Evolutionary conservation across 2,113 vertebrate species (phyloP).

Genomic region (Pollimyrus isidori): DNA sequence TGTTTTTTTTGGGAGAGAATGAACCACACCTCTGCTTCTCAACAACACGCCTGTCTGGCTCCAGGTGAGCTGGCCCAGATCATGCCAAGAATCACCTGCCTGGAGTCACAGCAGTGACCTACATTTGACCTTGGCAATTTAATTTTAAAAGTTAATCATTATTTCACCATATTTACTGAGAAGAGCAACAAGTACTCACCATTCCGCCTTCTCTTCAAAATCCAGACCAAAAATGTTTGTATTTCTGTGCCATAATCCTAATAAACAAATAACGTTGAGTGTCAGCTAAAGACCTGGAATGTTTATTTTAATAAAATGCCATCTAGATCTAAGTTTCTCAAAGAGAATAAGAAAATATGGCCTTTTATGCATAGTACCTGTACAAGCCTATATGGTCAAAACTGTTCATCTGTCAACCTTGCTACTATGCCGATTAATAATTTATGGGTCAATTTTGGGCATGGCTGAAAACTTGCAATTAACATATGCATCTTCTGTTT

Average conservation of each 20-base stretch:
- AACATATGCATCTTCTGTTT: neutral
- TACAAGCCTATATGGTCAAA: neutral
- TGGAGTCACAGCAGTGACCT: conserved; percentile 32
- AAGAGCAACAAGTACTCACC: neutral
- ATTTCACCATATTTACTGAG: neutral
- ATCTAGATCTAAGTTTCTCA: neutral
- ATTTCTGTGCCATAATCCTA: neutral
- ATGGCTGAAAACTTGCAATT: neutral
- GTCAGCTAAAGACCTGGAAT: neutral
- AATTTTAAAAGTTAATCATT: neutral
- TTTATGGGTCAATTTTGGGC: neutral
- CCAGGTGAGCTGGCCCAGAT: conserved; percentile 32
- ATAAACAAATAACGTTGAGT: neutral
- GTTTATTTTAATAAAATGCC: neutral
- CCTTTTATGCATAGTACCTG: neutral
- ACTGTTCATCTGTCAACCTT: neutral
- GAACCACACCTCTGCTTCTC: conserved; percentile 38
- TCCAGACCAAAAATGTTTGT: neutral
- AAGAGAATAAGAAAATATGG: neutral
- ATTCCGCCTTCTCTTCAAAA: neutral
- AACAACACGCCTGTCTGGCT: conserved; percentile 50
- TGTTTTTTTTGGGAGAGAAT: conserved; percentile 38
- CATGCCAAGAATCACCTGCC: conserved; percentile 19
- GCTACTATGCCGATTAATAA: neutral
- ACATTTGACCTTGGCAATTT: neutral